phyloP scores from a whole-genome alignment of 2,113 vertebrate genomes.

The Pseudopodoces humilis region DNA sequence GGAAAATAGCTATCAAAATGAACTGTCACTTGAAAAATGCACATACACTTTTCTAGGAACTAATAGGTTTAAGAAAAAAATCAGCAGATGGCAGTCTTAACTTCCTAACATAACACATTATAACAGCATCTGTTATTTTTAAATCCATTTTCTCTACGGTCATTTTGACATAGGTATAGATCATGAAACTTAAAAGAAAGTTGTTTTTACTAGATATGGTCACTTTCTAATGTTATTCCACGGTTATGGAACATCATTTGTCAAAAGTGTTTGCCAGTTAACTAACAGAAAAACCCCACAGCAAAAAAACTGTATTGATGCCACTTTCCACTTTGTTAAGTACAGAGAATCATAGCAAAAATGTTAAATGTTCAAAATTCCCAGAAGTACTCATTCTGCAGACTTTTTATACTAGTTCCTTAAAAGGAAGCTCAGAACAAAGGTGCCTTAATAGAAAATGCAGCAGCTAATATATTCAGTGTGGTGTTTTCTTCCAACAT shows the following conservation, averaged over 20 bases:
- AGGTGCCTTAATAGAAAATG: not conserved
- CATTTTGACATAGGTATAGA: not conserved
- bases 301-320: not conserved
- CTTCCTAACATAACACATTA: constrained; percentile 71
- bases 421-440: constrained; percentile 27
- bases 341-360: not conserved
- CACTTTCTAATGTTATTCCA: constrained; percentile 34
- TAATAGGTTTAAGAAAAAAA: constrained; percentile 71
- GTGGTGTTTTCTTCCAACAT: constrained; percentile 3
- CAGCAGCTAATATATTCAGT: not conserved
- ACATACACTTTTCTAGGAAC: constrained; percentile 26
- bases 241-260: constrained; percentile 17
- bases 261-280: constrained; percentile 42
- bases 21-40: constrained; percentile 72
- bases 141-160: not conserved
- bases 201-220: constrained; percentile 48
- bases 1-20: constrained; percentile 66
- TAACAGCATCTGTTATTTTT: constrained; percentile 8
- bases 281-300: constrained; percentile 21
- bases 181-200: constrained; percentile 41
- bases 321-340: not conserved
- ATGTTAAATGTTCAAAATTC: not conserved
- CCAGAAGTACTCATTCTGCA: not conserved
- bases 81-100: constrained; percentile 97
- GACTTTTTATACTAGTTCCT: constrained; percentile 15